Evolutionary conservation across 2,888 invertebrate species (phyloP).

Genomic region (Hanleya hanleyi): DNA sequence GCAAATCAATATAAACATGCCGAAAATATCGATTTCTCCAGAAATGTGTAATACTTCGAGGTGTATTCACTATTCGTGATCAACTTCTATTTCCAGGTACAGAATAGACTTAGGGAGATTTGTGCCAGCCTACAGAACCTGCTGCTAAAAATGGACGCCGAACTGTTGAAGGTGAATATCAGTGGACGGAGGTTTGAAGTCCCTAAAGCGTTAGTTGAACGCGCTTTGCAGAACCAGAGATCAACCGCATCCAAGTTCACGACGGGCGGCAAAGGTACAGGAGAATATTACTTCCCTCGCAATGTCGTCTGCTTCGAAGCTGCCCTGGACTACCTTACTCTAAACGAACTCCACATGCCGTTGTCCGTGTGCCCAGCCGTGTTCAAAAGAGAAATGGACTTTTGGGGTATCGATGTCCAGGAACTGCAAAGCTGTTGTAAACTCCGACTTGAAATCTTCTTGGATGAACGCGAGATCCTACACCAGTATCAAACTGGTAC

Average conservation of each 20-base stretch:
- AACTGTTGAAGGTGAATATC: not conserved
- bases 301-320: conserved; percentile 38
- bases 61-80: too few species aligned
- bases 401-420: conserved; percentile 38
- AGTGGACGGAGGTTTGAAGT: not conserved
- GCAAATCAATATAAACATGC: too few species aligned
- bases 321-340: conserved; percentile 69
- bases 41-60: too few species aligned
- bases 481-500: conserved; percentile 22
- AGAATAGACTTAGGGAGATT: too few species aligned
- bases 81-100: too few species aligned
- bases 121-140: too few species aligned
- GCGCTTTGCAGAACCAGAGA: not conserved
- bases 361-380: conserved; percentile 92
- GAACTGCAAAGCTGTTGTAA: conserved; percentile 41
- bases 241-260: not conserved
- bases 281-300: conserved; percentile 30
- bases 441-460: conserved; percentile 31
- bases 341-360: conserved; percentile 92
- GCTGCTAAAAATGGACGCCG: not conserved
- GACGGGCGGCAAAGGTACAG: conserved; percentile 13
- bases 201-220: not conserved
- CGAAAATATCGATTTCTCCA: too few species aligned
- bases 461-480: conserved; percentile 29
- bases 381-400: conserved; percentile 75